Evolutionary conservation across 2,888 invertebrate species (phyloP).

Genomic region (Caenorhabditis angaria): DNA sequence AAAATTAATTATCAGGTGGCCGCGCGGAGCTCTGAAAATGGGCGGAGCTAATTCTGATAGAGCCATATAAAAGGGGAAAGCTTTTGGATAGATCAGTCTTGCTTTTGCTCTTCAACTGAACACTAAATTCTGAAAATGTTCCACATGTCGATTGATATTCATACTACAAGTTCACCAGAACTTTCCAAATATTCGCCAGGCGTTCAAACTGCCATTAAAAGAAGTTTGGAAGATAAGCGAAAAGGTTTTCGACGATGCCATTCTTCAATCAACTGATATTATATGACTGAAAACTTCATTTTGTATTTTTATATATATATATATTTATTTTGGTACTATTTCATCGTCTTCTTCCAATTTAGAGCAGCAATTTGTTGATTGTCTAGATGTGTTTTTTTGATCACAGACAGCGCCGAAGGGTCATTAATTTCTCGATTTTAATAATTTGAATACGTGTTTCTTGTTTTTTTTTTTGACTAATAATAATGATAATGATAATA

Average conservation of each 20-base stretch:
- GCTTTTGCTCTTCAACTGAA: background rate
- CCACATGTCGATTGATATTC: background rate
- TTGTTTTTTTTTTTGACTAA: background rate
- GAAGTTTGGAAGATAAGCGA: slow-evolving; percentile 31
- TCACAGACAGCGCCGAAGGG: no score
- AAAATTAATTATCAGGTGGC: background rate
- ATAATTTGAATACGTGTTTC: background rate
- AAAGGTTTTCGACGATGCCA: slow-evolving; percentile 27
- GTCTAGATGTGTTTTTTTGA: no score
- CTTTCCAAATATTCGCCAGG: slow-evolving; percentile 5
- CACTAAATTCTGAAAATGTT: background rate
- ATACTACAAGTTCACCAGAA: background rate
- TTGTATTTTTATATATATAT: no score
- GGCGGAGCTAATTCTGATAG: background rate
- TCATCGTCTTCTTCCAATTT: no score
- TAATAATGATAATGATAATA: no score
- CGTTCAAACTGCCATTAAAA: slow-evolving; percentile 14
- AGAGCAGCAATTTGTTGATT: no score
- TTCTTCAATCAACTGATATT: slow-evolving; percentile 16
- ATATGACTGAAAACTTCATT: no score
- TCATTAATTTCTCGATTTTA: background rate
- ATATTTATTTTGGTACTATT: no score
- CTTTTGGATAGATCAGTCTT: background rate
- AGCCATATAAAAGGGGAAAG: background rate
- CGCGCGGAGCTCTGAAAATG: background rate